Evolutionary conservation across 2,888 invertebrate genomes (phyloP), one percentile per base, ranked within the genome.

Genomic region (Autographa gamma): DNA sequence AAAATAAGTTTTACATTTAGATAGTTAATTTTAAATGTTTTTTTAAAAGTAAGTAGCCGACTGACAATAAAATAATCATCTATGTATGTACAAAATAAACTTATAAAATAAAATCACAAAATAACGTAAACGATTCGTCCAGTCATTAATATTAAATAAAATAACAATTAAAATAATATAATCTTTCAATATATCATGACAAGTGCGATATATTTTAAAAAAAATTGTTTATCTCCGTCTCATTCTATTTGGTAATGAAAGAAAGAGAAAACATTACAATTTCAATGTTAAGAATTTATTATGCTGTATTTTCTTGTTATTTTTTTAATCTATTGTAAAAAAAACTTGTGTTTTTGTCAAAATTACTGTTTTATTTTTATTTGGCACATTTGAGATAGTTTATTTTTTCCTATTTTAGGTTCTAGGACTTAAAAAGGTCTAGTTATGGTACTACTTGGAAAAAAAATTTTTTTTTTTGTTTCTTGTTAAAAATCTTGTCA

Each of bases 61-160:
- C 77, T 60, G 66, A 80, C 80, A 72, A 31, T 32, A 58, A 48
- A 68, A 52, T 63, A 19, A 64, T 54, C 18, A 66, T 65, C 52
- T 43, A 48, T 41, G 61, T 74, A 69, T 78, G 32, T 75, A 67
- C 66, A 74, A 77, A 75, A 82, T 64, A 76, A 71, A 19, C 73
- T 78, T 75, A 79, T 59, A 66, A 25, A 72, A 79, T 76, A 73
- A 79, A 69, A 76, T 74, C 65, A 74, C 74, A 76, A 69, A 73
- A 67, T 66, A 76, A 73, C 59, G 63, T 73, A 72, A 71, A 16
- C 25, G n/a, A 8, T 38, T 60, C 48, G 66, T 68, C 67, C 76
- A 76, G 80, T 79, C 76, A 43, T 31, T 63, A 65, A 59, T 41
- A 66, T 76, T 63, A 79, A 56, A 63, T 67, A 75, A 60, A 31